Percentiles rank a stretch among this genome's conserved stretches.
Conservation (phyloP, 1,140 invertebrate genomes). For the Grapholita molesta region DNA sequence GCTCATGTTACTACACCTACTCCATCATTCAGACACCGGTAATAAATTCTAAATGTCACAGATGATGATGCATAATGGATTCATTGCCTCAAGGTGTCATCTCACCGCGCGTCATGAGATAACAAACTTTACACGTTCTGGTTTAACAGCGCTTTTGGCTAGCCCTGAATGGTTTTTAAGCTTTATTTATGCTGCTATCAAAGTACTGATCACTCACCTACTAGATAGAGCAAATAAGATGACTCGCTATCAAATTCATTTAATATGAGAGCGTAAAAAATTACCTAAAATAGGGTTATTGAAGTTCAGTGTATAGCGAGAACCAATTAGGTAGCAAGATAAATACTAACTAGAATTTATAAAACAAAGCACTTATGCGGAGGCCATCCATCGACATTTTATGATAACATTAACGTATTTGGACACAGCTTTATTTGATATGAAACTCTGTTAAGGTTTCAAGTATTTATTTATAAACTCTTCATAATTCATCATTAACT, state of each 20-base stretch:
- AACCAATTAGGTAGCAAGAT: too few relatives aligned
- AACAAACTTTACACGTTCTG: background rate
- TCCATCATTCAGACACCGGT: conserved; percentile 47
- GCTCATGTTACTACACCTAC: conserved; percentile 33
- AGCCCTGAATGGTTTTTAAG: background rate
- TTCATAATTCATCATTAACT: too few relatives aligned
- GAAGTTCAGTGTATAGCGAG: too few relatives aligned
- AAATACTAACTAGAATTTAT: too few relatives aligned
- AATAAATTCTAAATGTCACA: conserved; percentile 64
- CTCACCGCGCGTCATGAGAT: conserved; percentile 21
- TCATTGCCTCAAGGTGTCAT: conserved; percentile 42
- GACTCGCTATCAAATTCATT: background rate
- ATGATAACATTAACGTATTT: too few relatives aligned
- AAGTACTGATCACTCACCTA: background rate
- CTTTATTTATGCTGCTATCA: background rate
- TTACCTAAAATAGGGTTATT: too few relatives aligned
- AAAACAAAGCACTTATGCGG: too few relatives aligned
- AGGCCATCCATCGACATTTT: too few relatives aligned
- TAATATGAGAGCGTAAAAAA: background rate
- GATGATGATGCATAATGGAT: conserved; percentile 59
- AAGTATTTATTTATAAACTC: too few relatives aligned
- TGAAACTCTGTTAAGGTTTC: too few relatives aligned
- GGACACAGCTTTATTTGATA: too few relatives aligned
- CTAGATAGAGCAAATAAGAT: background rate
- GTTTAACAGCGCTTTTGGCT: background rate